Evolutionary conservation across 2,888 invertebrate genomes (phyloP).

Genomic region (Pogonocherus hispidulus): DNA sequence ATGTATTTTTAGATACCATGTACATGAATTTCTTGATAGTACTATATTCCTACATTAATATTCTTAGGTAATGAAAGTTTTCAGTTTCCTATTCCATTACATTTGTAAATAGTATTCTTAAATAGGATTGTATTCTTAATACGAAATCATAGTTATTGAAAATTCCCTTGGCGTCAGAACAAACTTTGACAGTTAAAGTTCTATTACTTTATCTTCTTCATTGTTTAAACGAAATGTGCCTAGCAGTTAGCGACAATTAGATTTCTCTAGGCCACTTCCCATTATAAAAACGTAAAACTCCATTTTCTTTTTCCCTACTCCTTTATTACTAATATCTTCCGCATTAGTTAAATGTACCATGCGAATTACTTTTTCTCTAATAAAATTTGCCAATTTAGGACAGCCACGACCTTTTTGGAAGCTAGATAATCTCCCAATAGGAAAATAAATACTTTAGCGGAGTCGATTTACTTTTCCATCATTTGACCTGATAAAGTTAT

Average conservation of each 20-base stretch:
- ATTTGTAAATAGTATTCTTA: too few species aligned
- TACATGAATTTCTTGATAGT: too few species aligned
- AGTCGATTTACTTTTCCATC: constrained; percentile 16
- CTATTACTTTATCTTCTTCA: neutral
- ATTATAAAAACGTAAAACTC: neutral
- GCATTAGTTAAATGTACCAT: constrained; percentile 24
- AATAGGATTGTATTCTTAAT: neutral
- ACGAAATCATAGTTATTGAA: neutral
- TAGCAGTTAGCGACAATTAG: constrained; percentile 3
- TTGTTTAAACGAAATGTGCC: neutral
- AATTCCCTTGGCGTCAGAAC: neutral
- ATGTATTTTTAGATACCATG: too few species aligned
- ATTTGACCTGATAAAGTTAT: constrained; percentile 8
- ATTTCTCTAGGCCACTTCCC: constrained; percentile 4
- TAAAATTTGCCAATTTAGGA: constrained; percentile 25
- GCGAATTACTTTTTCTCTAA: constrained; percentile 24
- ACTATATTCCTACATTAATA: too few species aligned
- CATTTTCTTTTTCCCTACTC: constrained; percentile 1
- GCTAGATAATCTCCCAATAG: constrained; percentile 21
- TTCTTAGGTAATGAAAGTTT: too few species aligned
- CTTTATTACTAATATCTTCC: constrained; percentile 25
- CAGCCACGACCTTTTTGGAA: constrained; percentile 10
- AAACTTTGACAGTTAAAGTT: neutral
- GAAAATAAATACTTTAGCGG: constrained; percentile 2
- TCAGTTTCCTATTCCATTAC: too few species aligned